Conservation (phyloP, 1,140 invertebrate species). For the Cataglyphis hispanica region DNA sequence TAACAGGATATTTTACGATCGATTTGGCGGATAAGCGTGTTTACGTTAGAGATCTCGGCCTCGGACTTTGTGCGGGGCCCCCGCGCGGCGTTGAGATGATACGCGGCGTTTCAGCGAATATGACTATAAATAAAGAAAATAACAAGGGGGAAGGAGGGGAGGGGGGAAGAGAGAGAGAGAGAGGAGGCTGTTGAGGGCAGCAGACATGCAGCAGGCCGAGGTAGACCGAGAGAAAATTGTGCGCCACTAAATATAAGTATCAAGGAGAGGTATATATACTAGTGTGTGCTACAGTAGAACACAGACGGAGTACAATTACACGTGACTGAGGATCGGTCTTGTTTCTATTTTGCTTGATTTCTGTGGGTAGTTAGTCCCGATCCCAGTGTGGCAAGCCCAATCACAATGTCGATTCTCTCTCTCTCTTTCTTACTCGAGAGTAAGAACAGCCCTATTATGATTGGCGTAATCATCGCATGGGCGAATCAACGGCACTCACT, state of each 20-base stretch:
- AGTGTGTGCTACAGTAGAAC: slow-evolving; percentile 49
- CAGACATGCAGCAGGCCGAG: slow-evolving; percentile 43
- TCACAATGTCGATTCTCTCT: slow-evolving; percentile 64
- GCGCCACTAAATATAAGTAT: slow-evolving; percentile 64
- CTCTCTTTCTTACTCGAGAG: background rate
- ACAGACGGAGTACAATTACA: slow-evolving; percentile 72
- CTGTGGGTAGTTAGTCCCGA: slow-evolving; percentile 66
- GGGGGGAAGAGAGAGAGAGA: background rate
- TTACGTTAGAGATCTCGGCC: slow-evolving; percentile 61
- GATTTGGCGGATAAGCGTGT: slow-evolving; percentile 61
- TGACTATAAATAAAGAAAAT: slow-evolving; percentile 63
- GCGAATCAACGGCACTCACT: slow-evolving; percentile 62
- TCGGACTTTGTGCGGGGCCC: slow-evolving; percentile 39
- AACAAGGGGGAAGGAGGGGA: slow-evolving; percentile 15
- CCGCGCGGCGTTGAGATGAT: slow-evolving; percentile 54
- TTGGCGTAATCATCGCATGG: slow-evolving; percentile 69
- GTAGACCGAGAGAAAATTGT: slow-evolving; percentile 61
- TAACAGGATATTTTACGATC: slow-evolving; percentile 63
- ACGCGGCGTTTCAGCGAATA: slow-evolving; percentile 55
- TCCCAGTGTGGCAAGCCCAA: slow-evolving; percentile 51
- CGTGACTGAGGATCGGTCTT: slow-evolving; percentile 72
- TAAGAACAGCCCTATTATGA: slow-evolving; percentile 67
- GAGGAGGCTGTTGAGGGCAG: slow-evolving; percentile 32
- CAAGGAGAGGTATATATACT: slow-evolving; percentile 39
- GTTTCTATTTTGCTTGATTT: slow-evolving; percentile 73